Evolutionary conservation across 2,888 invertebrate genomes (phyloP).

Genomic region (Troides helena): DNA sequence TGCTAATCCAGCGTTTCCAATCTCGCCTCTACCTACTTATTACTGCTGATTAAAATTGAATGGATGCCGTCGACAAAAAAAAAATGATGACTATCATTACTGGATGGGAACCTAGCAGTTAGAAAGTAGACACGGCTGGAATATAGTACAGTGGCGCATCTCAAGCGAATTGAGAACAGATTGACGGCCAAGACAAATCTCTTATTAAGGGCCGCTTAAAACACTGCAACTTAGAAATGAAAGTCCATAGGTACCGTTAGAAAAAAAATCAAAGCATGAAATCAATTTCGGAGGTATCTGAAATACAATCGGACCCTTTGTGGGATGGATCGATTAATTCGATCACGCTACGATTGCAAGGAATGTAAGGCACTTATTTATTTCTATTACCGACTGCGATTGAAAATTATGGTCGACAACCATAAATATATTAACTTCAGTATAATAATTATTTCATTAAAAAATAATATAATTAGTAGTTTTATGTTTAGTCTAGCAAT

Average conservation of each 20-base stretch:
- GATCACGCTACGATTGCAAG: background rate
- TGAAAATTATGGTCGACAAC: background rate
- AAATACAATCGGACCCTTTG: conserved; percentile 32
- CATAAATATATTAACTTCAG: background rate
- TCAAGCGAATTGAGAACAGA: conserved; percentile 14
- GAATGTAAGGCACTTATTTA: background rate
- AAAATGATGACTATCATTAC: conserved; percentile 38
- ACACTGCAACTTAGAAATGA: conserved; percentile 30
- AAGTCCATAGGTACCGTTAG: conserved; percentile 33
- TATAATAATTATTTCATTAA: too few relatives aligned
- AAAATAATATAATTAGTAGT: too few relatives aligned
- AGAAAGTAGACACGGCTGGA: conserved; percentile 33
- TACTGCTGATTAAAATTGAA: conserved; percentile 34
- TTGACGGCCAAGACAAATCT: conserved; percentile 30
- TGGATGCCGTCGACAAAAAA: conserved; percentile 33
- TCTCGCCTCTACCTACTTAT: conserved; percentile 30
- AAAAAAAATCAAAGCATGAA: conserved; percentile 29
- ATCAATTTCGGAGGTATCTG: conserved; percentile 22
- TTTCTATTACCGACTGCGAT: background rate
- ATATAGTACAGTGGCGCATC: conserved; percentile 4
- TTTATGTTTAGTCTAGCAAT: too few relatives aligned
- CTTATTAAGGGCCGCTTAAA: conserved; percentile 26
- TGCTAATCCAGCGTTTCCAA: conserved; percentile 26
- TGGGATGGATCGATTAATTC: conserved; percentile 28
- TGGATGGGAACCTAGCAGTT: conserved; percentile 36